Base-by-base conservation (phyloP, 2,888 invertebrate genomes). In the Zaprionus bogoriensis region DNA sequence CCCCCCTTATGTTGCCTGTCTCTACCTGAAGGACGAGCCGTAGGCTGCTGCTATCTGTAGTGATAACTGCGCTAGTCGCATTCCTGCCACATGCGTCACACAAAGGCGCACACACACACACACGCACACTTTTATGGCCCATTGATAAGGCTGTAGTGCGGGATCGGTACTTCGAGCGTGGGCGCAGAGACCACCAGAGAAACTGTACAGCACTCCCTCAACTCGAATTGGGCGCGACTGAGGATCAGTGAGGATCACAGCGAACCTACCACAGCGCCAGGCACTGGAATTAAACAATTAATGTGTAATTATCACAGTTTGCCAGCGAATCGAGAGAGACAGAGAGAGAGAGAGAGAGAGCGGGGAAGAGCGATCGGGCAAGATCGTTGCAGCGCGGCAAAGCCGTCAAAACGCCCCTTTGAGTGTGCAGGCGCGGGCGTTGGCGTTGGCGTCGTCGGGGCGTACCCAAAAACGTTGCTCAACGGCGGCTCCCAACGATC, bases 221-320 rank as follows among this genome's bases (percentile, higher is more conserved):
- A 59, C 52, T 30, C 10, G 44, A 14, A 27, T 23, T 50, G 73
- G 73, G 71, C 42, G 68, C 68, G 64, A 52, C 9, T 14, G 50
- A 23, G 36, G 66, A 55, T 51, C 69, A 66, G 27, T 20, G 17
- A 19, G n/a, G n/a, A n/a, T n/a, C n/a, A n/a, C n/a, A n/a, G n/a
- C 32, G 38, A 64, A 68, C 67, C 76, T 76, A 76, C 74, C 71
- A 68, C 75, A 70, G 76, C 42, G 58, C 48, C 32, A 39, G 41
- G 42, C 55, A 41, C 67, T 70, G 66, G 77, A 76, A 83, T 81
- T 78, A 80, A 88, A 88, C 87, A 89, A 88, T 88, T 88, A 89
- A 87, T 79, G 77, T 87, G 77, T 86, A 88, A 89, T 89, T 88
- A 87, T 87, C 88, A 80, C 87, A 81, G 85, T 87, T 86, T 86